Evolutionary conservation across 2,113 vertebrate species (phyloP), one percentile per base, ranked within the genome.

Genomic region (Python bivittatus): DNA sequence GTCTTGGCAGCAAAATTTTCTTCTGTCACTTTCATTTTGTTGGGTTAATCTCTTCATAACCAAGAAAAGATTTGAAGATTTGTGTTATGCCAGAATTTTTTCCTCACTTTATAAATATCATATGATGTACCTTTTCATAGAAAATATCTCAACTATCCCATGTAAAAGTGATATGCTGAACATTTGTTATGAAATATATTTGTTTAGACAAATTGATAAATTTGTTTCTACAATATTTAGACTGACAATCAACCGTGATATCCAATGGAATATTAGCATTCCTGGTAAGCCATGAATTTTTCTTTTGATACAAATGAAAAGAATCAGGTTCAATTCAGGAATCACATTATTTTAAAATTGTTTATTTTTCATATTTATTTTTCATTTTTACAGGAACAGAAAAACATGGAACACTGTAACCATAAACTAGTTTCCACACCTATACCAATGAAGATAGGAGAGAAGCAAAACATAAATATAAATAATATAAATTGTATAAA

Each of bases 1-100:
- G 0, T 0, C 25, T 42, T 60, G 52, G 88, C 79, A 94, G 91
- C 48, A 89, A 2, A 22, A 60, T 0, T 68, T 9, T 72, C 13
- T 7, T 83, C 57, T 86, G 88, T 88, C 17, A 84, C 42, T 95
- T 90, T 25, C 0, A 56, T 56, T 94, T 56, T 60, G 95, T 93
- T 2, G 60, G 68, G 52, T 68, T 72, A 54, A 23, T 52, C 38
- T 10, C 86, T 27, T 6, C 68, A 94, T 93, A 20, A 88, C 13
- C 86, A 83, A 91, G 88, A 42, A 92, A 79, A 89, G 7, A 72
- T 27, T 9, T 60, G 56, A 38, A 0, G 68, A n/a, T 79, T 68
- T 57, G 87, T 92, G 86, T 72, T 94, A 89, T 6, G 1, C 23
- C 38, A 93, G 54, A 93, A 85, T 52, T 60, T 1, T 53, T 84